Conservation (phyloP, 2,113 vertebrate genomes). For the Laticauda colubrina region DNA sequence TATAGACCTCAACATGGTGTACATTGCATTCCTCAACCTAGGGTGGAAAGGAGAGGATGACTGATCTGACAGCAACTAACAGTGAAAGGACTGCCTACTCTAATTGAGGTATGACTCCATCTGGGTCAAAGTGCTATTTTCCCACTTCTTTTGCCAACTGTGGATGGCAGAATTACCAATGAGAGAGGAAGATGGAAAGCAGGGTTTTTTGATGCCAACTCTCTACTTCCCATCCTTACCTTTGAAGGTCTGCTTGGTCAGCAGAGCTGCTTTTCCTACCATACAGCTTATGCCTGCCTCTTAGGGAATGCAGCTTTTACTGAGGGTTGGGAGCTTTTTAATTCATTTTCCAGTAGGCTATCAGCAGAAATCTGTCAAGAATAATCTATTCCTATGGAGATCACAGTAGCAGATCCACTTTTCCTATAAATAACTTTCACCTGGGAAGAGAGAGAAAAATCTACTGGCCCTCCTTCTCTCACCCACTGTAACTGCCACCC, state of each 20-base stretch:
- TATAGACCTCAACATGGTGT: slow-evolving; percentile 37
- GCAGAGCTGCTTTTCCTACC: neutral
- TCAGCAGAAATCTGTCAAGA: neutral
- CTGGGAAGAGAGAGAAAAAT: neutral
- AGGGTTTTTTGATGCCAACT: neutral
- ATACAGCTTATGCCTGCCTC: neutral
- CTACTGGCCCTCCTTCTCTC: neutral
- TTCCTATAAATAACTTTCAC: neutral
- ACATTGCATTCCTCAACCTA: slow-evolving; percentile 11
- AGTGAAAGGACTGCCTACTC: neutral
- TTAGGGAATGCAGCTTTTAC: neutral
- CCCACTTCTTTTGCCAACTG: neutral
- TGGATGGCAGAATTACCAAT: neutral
- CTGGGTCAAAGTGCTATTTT: neutral
- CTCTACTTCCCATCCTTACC: neutral
- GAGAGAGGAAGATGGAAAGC: neutral
- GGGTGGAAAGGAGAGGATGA: slow-evolving; percentile 15
- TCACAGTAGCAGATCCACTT: neutral
- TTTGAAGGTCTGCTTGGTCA: neutral
- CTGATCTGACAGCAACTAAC: neutral
- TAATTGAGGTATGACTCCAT: neutral
- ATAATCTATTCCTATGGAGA: neutral
- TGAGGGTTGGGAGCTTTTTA: neutral
- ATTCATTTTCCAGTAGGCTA: neutral
- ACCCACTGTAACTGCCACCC: neutral